Percentiles rank a stretch among this genome's conserved stretches.
These are phyloP conservation scores for Blastobasis adustella DNA, from an alignment of 2,888 invertebrate species.

Conservation along the genomic window DNA sequence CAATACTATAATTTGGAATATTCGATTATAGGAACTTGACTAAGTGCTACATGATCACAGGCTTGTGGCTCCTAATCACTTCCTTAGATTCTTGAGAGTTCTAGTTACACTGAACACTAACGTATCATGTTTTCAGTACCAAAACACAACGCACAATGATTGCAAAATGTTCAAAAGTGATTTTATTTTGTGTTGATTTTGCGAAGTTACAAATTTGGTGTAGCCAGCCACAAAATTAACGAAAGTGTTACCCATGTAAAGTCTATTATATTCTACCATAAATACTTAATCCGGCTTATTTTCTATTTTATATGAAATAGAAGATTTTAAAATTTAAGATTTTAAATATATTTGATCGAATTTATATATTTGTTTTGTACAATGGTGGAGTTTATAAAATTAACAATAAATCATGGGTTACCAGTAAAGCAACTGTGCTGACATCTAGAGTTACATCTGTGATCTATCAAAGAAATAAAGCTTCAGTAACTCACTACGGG, in stretches of 20 bases:
- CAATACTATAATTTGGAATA: slow-evolving; percentile 60
- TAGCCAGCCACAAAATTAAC: slow-evolving; percentile 23
- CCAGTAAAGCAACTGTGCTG: background rate
- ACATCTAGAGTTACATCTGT: background rate
- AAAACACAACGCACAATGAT: slow-evolving; percentile 67
- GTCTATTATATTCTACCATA: background rate
- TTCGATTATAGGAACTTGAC: slow-evolving; percentile 63
- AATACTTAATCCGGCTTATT: background rate
- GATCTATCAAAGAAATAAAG: background rate
- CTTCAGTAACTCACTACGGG: no score
- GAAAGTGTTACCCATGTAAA: background rate
- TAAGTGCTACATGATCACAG: slow-evolving; percentile 67
- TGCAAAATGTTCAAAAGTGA: slow-evolving; percentile 69
- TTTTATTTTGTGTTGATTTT: slow-evolving; percentile 68
- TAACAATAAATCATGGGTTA: background rate
- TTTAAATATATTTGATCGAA: no score
- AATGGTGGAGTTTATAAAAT: background rate
- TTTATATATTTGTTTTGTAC: no score
- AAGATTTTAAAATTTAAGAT: background rate
- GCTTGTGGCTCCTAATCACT: slow-evolving; percentile 58
- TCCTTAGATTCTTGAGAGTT: slow-evolving; percentile 43
- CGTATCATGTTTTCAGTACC: slow-evolving; percentile 42
- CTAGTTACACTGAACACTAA: slow-evolving; percentile 45
- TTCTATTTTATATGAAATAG: background rate
- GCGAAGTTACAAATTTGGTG: slow-evolving; percentile 29